phyloP scores from a whole-genome alignment of 2,888 invertebrate species.

The Scaptomyza reducta region DNA sequence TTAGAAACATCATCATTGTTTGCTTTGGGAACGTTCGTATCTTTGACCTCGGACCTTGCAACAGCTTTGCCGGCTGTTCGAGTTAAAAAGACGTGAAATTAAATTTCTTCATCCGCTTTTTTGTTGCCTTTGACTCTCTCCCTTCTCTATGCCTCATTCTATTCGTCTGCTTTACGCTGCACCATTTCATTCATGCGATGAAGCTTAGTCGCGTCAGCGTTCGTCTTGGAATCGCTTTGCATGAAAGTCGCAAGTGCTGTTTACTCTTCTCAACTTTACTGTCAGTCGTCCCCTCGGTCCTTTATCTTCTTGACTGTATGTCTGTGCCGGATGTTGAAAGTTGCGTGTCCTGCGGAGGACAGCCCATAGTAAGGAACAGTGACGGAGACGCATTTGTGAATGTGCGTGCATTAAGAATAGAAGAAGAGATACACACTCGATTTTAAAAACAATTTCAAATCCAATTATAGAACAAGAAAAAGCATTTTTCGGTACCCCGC shows the following conservation, averaged over 20 bases:
- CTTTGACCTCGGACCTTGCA: slow-evolving; percentile 12
- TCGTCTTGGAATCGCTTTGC: slow-evolving; percentile 39
- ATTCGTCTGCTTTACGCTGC: slow-evolving; percentile 51
- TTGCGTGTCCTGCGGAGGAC: slow-evolving; percentile 57
- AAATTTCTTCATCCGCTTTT: slow-evolving; percentile 80
- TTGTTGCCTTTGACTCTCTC: slow-evolving; percentile 34
- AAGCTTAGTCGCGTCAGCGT: slow-evolving; percentile 57
- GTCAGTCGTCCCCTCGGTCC: neutral
- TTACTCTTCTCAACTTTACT: slow-evolving; percentile 53
- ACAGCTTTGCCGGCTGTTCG: slow-evolving; percentile 35
- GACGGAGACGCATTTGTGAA: slow-evolving; percentile 13
- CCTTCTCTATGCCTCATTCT: neutral
- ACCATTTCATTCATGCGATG: slow-evolving; percentile 79
- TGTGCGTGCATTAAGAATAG: slow-evolving; percentile 44
- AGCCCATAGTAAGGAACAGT: neutral
- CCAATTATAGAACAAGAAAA: slow-evolving; percentile 73
- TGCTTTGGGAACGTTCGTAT: slow-evolving; percentile 31
- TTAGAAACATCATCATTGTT: slow-evolving; percentile 26
- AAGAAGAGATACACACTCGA: slow-evolving; percentile 38
- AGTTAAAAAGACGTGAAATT: slow-evolving; percentile 81
- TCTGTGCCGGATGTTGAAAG: slow-evolving; percentile 72
- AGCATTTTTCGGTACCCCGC: slow-evolving; percentile 68
- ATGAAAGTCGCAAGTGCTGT: slow-evolving; percentile 57
- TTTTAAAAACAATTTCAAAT: slow-evolving; percentile 76
- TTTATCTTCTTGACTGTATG: slow-evolving; percentile 21